Evolutionary conservation across 2,797 vertebrate genomes (phyloP).

Genomic region (Pogoniulus pusillus): DNA sequence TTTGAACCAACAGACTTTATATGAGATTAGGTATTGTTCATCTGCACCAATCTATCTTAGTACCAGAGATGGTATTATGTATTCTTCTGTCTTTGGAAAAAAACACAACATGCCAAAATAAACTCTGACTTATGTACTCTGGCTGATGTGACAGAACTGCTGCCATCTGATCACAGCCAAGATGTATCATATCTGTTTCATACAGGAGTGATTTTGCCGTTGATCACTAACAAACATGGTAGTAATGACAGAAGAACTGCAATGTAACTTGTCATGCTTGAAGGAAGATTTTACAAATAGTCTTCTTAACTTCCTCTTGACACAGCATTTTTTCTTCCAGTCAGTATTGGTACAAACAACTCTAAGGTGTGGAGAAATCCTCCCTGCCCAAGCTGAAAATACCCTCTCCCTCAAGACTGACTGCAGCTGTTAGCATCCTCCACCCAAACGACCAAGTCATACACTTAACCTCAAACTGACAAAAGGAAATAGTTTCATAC

Average conservation of each 20-base stretch:
- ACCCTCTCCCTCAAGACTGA: background rate
- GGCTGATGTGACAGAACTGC: background rate
- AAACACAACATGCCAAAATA: background rate
- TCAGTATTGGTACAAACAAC: background rate
- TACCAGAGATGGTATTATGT: background rate
- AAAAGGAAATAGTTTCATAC: constrained; percentile 48
- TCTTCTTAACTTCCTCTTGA: background rate
- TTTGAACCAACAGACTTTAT: background rate
- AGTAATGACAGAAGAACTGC: background rate
- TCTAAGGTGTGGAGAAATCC: background rate
- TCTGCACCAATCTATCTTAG: background rate
- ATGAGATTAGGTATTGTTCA: background rate
- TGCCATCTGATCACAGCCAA: background rate
- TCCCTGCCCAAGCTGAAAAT: constrained; percentile 2
- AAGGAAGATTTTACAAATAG: background rate
- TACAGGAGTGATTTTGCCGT: background rate
- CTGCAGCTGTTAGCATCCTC: background rate
- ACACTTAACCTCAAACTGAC: constrained; percentile 43
- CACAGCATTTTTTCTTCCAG: background rate
- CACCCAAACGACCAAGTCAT: background rate
- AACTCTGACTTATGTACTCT: background rate
- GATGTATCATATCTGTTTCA: background rate
- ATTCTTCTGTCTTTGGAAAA: background rate
- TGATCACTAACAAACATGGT: background rate
- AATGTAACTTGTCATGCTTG: background rate